Conservation (phyloP, 2,888 invertebrate species). For the Carabus problematicus region DNA sequence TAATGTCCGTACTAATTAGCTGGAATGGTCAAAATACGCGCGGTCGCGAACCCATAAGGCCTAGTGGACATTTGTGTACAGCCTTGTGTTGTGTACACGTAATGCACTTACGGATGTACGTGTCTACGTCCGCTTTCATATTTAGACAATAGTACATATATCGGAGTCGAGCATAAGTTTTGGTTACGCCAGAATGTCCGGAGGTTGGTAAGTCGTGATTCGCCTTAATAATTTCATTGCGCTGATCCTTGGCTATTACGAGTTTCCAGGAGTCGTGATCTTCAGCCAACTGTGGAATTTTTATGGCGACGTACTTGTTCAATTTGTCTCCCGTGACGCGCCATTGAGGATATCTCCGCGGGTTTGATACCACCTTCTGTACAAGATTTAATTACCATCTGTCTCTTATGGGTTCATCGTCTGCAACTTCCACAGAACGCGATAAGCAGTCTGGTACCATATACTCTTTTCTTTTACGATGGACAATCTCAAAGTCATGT, state of each 20-base stretch:
- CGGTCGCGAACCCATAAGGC: not conserved
- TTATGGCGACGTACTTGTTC: not conserved
- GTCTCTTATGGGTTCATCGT: not conserved
- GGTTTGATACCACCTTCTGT: no score
- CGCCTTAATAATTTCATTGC: no score
- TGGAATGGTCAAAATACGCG: slow-evolving; percentile 11
- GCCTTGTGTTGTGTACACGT: slow-evolving; percentile 6
- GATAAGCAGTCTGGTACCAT: slow-evolving; percentile 44
- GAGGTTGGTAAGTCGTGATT: no score
- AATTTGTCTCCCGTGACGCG: no score
- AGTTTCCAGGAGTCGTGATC: no score
- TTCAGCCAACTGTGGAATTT: not conserved
- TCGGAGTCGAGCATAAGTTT: not conserved
- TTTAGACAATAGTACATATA: slow-evolving; percentile 42
- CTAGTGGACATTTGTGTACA: not conserved
- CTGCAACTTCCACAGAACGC: slow-evolving; percentile 6
- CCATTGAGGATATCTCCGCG: no score
- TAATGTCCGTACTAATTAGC: not conserved
- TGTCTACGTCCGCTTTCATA: slow-evolving; percentile 24
- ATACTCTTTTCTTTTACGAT: slow-evolving; percentile 44
- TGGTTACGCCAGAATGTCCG: no score
- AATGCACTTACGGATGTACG: not conserved
- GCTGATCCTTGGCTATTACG: no score
- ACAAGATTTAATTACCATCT: no score
- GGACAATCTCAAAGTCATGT: no score